Percentiles rank a stretch among this genome's conserved stretches.
These are phyloP conservation scores for Parauchenoglanis punctatus DNA, from an alignment of 2,797 vertebrate species.

Conservation along the genomic window DNA sequence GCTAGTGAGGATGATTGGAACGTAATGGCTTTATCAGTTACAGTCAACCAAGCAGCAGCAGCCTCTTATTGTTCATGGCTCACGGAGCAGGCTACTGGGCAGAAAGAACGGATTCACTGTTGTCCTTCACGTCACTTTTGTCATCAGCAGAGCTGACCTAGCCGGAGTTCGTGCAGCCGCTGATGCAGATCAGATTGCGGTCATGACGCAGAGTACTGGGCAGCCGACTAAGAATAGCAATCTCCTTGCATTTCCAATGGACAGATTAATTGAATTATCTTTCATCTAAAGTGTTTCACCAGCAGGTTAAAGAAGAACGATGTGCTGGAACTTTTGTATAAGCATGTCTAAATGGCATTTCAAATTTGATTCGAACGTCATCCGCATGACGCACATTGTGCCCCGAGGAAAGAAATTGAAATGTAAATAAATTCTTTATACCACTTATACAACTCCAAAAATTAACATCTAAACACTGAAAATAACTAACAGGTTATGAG, in stretches of 20 bases:
- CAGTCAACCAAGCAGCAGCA: slow-evolving; percentile 59
- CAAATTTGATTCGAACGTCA: neutral
- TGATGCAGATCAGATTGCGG: slow-evolving; percentile 6
- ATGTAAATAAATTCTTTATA: neutral
- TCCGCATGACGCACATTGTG: neutral
- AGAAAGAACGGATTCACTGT: slow-evolving; percentile 42
- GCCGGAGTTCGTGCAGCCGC: slow-evolving; percentile 17
- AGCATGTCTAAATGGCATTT: neutral
- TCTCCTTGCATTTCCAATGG: neutral
- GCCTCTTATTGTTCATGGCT: slow-evolving; percentile 55
- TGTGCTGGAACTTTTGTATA: neutral
- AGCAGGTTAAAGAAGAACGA: neutral
- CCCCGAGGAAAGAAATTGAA: neutral
- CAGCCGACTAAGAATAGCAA: neutral
- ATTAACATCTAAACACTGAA: slow-evolving; percentile 7
- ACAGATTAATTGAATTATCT: slow-evolving; percentile 16
- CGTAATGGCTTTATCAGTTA: slow-evolving; percentile 63
- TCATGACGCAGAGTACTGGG: neutral
- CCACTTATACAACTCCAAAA: neutral
- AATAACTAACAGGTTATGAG: slow-evolving; percentile 24
- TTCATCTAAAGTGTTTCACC: neutral
- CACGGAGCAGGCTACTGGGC: slow-evolving; percentile 21
- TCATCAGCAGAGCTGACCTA: slow-evolving; percentile 11
- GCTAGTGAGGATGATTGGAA: slow-evolving; percentile 55
- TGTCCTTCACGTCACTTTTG: slow-evolving; percentile 40